phyloP scores from a whole-genome alignment of 2,113 vertebrate species.

The Epinephelus fuscoguttatus region DNA sequence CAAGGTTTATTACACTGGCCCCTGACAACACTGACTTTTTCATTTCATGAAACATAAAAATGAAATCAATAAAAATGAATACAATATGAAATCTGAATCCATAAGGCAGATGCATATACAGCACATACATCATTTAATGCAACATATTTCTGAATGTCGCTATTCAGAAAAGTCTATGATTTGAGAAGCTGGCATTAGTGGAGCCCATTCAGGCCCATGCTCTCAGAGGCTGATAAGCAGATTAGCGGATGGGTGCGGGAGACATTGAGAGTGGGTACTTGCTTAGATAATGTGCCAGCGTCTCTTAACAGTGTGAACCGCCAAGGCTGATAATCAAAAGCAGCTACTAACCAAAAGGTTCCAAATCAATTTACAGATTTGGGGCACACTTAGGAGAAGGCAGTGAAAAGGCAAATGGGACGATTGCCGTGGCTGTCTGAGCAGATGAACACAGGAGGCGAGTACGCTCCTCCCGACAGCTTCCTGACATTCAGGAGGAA shows the following conservation, averaged over 20 bases:
- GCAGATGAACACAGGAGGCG: conserved; percentile 23
- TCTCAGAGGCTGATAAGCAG: conserved; percentile 75
- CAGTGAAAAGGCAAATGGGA: conserved; percentile 49
- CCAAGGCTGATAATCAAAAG: conserved; percentile 69
- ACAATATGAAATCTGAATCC: conserved; percentile 13
- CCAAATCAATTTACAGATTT: conserved; percentile 76
- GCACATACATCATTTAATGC: conserved; percentile 31
- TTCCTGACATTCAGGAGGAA: conserved; percentile 26
- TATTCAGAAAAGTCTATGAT: conserved; percentile 64
- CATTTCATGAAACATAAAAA: background rate
- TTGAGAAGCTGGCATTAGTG: conserved; percentile 69
- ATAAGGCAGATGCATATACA: background rate
- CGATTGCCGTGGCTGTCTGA: conserved; percentile 35
- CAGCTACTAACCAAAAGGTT: conserved; percentile 65
- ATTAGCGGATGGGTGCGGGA: conserved; percentile 51
- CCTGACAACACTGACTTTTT: background rate
- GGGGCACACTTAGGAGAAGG: conserved; percentile 54
- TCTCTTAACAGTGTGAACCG: conserved; percentile 57
- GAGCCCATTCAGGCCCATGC: conserved; percentile 62
- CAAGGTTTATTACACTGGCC: conserved; percentile 18
- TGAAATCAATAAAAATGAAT: background rate
- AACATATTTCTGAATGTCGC: conserved; percentile 29
- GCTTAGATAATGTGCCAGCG: conserved; percentile 69
- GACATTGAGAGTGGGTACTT: conserved; percentile 44
- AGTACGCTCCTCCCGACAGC: conserved; percentile 1